Conservation (phyloP, 92 coral and sea anemone species). For the Umimayanthus chanpuru region DNA sequence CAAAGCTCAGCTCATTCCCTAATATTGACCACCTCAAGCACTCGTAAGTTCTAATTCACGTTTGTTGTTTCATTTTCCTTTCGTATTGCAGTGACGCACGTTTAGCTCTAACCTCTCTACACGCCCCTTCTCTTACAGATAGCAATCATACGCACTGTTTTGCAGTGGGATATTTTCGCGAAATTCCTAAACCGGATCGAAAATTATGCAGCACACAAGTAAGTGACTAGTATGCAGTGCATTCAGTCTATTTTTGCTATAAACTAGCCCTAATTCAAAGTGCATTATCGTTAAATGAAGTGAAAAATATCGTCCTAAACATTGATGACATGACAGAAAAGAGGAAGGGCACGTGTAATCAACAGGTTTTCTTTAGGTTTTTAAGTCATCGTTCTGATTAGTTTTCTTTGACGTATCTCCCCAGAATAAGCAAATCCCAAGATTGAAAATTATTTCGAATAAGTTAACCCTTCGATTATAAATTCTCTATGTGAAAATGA, state of each 20-base stretch:
- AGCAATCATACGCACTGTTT: conserved; percentile 7
- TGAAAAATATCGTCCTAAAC: not conserved
- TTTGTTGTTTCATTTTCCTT: conserved; percentile 13
- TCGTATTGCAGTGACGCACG: conserved; percentile 22
- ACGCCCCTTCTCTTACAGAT: conserved; percentile 9
- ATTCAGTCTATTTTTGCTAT: not conserved
- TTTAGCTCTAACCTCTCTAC: not conserved
- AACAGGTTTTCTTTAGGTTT: conserved; percentile 20
- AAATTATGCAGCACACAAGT: conserved; percentile 46
- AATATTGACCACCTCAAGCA: conserved; percentile 1
- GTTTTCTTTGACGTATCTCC: not conserved
- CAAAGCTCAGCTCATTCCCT: conserved; percentile 48
- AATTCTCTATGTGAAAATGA: not conserved
- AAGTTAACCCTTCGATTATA: not conserved
- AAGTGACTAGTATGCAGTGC: conserved; percentile 10
- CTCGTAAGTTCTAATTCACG: conserved; percentile 20
- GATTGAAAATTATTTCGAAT: not conserved
- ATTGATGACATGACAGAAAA: conserved; percentile 12
- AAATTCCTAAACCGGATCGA: conserved; percentile 24
- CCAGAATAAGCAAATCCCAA: not conserved
- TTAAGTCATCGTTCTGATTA: not conserved
- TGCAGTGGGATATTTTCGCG: conserved; percentile 6
- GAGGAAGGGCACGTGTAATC: conserved; percentile 41
- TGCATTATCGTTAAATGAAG: not conserved
- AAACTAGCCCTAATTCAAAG: not conserved